Evolutionary conservation across 2,797 vertebrate species (phyloP).

Genomic region (Aplochiton taeniatus): DNA sequence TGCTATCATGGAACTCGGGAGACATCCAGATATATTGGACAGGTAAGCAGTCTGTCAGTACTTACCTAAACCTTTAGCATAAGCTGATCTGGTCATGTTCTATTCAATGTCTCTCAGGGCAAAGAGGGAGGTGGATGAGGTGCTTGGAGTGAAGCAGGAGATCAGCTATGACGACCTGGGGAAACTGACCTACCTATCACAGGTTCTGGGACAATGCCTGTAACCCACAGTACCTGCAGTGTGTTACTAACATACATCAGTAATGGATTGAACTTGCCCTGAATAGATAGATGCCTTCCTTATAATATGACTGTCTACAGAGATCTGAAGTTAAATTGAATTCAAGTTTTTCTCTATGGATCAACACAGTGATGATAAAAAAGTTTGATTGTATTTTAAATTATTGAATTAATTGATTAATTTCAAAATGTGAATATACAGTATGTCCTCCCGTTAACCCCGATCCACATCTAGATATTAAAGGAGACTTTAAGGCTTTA

Average conservation of each 20-base stretch:
- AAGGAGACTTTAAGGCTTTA: slow-evolving; percentile 90
- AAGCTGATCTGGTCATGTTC: not conserved
- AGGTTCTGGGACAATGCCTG: slow-evolving; percentile 67
- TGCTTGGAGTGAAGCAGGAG: slow-evolving; percentile 84
- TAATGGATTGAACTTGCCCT: too few relatives aligned
- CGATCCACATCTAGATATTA: slow-evolving; percentile 74
- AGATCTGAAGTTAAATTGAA: too few relatives aligned
- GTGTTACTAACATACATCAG: too few relatives aligned
- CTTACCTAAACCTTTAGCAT: not conserved
- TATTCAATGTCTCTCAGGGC: slow-evolving; percentile 62
- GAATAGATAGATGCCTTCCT: too few relatives aligned
- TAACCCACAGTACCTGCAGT: too few relatives aligned
- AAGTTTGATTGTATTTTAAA: too few relatives aligned
- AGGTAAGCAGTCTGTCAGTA: slow-evolving; percentile 65
- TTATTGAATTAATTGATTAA: too few relatives aligned
- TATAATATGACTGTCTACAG: too few relatives aligned
- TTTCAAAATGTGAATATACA: not conserved
- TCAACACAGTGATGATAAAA: too few relatives aligned
- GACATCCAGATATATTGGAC: slow-evolving; percentile 82
- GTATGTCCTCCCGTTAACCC: not conserved
- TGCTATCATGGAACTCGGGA: slow-evolving; percentile 85
- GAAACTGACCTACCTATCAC: slow-evolving; percentile 83
- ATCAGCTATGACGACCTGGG: slow-evolving; percentile 86
- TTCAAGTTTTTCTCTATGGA: too few relatives aligned
- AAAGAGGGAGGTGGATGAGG: slow-evolving; percentile 86